Evolutionary conservation across 2,888 invertebrate genomes (phyloP).

Genomic region (Agrotis clavis): DNA sequence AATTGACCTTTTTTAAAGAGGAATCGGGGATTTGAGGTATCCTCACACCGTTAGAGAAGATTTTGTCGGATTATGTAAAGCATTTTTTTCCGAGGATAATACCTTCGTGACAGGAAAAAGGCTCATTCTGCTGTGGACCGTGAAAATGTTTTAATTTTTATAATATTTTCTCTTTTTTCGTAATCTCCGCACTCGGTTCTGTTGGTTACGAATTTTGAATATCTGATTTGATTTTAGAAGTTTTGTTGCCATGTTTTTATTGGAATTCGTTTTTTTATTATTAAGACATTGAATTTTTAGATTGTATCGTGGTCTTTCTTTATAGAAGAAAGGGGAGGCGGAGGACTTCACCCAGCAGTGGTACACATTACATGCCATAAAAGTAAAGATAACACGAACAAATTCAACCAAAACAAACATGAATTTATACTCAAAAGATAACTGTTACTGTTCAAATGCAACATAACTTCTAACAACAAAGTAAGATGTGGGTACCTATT

Average conservation of each 20-base stretch:
- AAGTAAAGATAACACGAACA: too few species aligned
- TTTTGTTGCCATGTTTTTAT: background rate
- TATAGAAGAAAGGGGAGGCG: too few species aligned
- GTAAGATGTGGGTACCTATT: too few species aligned
- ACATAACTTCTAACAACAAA: too few species aligned
- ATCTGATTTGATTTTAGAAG: constrained; percentile 13
- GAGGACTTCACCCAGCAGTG: too few species aligned
- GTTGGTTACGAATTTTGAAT: constrained; percentile 15
- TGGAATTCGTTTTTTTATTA: background rate
- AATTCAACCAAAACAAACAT: too few species aligned
- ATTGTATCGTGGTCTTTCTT: background rate
- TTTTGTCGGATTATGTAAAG: constrained; percentile 53
- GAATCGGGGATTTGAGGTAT: constrained; percentile 50
- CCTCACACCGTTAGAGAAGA: constrained; percentile 56
- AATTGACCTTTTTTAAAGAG: constrained; percentile 47
- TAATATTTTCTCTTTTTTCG: constrained; percentile 29
- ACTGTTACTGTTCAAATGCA: too few species aligned
- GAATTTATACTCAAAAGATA: too few species aligned
- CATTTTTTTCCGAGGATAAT: constrained; percentile 56
- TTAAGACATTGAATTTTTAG: background rate
- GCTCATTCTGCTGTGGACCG: constrained; percentile 36
- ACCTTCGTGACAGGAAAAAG: constrained; percentile 50
- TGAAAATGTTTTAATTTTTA: constrained; percentile 45
- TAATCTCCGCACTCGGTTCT: constrained; percentile 37
- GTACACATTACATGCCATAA: too few species aligned